Evolutionary conservation across 2,113 vertebrate genomes (phyloP), one percentile per base, ranked within the genome.

Genomic region (Amphiprion ocellaris): DNA sequence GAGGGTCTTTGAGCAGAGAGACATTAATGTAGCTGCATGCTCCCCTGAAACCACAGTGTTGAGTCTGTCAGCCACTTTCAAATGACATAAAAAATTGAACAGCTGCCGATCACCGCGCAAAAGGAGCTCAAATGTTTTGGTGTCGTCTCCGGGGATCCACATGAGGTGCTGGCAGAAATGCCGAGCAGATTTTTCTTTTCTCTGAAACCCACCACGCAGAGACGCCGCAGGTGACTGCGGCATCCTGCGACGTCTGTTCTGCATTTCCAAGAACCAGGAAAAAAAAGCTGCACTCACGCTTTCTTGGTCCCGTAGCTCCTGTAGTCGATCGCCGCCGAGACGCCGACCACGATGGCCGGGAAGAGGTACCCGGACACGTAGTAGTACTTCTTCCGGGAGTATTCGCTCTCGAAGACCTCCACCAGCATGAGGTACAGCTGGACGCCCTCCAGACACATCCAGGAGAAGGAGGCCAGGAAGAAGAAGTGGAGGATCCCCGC

Each of bases 391-490:
- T 97, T 99, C 83, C 98, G 96, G 19, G 98, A 99, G 94, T 99
- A 99, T 96, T 99, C 98, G 58, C 98, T 99, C 93, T 99, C 98
- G 88, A 99, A 99, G 81, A 99, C 97, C 90, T 99, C 98, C 74
- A 99, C 97, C 41, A 99, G 94, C 98, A 99, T 99, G 75, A 99
- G 95, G 90, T 99, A 99, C 79, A 99, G 96, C 91, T 99, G 98
- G 28, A 99, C 96, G 39, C 98, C 98, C 93, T 99, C 98, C 69
- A 99, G 92, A 90, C 97, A 99, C 98, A 99, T 99, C 98, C 98
- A 99, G 78, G 97, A 96, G 94, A 99, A 99, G 77, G 98, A 97
- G 4, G 98, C 97, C 92, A 99, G 92, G 94, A 99, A 99, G 95
- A 99, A 99, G 90, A 98, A 99, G 87, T 99, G 98, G 33, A 99